Evolutionary conservation across 1,140 invertebrate genomes (phyloP).

Genomic region (Anagrus nilaparvatae): DNA sequence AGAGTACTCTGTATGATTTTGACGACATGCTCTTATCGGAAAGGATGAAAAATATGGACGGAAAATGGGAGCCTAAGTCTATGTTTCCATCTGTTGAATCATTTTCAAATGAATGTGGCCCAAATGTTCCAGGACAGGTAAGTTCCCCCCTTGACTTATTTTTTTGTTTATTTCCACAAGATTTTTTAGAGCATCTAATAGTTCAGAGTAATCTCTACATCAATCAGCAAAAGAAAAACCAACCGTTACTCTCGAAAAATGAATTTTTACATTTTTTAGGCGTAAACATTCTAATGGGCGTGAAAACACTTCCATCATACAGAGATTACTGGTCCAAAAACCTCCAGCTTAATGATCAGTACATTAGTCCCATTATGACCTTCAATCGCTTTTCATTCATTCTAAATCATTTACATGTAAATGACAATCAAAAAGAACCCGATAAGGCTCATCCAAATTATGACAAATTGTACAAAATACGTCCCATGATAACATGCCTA

Average conservation of each 20-base stretch:
- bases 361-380: slow-evolving; percentile 31
- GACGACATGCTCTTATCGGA: not conserved
- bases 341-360: slow-evolving; percentile 27
- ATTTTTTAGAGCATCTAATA: not conserved
- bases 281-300: slow-evolving; percentile 26
- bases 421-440: slow-evolving; percentile 27
- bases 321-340: slow-evolving; percentile 31
- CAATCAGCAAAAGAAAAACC: slow-evolving; percentile 11
- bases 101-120: slow-evolving; percentile 6
- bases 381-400: slow-evolving; percentile 35
- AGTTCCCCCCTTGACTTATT: slow-evolving; percentile 6
- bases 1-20: too few relatives aligned
- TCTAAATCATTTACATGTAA: slow-evolving; percentile 27
- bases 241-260: slow-evolving; percentile 11
- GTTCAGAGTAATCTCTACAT: slow-evolving; percentile 19
- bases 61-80: not conserved
- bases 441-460: slow-evolving; percentile 22
- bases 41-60: not conserved
- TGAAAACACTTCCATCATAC: slow-evolving; percentile 22
- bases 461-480: slow-evolving; percentile 35
- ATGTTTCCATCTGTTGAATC: not conserved
- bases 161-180: slow-evolving; percentile 10
- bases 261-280: slow-evolving; percentile 23
- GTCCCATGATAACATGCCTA: slow-evolving; percentile 24
- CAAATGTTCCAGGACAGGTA: slow-evolving; percentile 12